These are phyloP conservation scores for Andrena camellia DNA, from an alignment of 2,888 invertebrate species.

Conservation along the genomic window DNA sequence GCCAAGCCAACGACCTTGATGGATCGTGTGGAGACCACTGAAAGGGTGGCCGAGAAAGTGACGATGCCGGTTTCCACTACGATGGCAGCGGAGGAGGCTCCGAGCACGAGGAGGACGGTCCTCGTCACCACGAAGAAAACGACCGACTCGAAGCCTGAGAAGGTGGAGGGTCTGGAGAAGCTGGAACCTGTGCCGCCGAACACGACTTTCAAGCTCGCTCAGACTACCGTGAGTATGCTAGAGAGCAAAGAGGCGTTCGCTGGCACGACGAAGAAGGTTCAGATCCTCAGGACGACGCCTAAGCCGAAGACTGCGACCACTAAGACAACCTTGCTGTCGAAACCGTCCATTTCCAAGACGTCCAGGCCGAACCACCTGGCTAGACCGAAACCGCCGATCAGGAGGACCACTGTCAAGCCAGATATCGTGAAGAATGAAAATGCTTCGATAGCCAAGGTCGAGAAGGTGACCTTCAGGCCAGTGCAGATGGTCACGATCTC, in stretches of 20 bases:
- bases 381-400: conserved; percentile 55
- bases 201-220: conserved; percentile 48
- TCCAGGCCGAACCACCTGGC: conserved; percentile 43
- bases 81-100: conserved; percentile 77
- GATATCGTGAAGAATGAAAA: conserved; percentile 66
- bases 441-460: conserved; percentile 77
- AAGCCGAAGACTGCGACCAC: conserved; percentile 56
- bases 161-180: conserved; percentile 30
- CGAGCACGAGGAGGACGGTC: conserved; percentile 69
- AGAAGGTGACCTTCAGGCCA: conserved; percentile 83
- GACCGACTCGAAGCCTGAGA: conserved; percentile 36
- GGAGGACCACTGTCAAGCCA: conserved; percentile 61
- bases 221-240: conserved; percentile 18
- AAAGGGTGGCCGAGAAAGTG: conserved; percentile 82
- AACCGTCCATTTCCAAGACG: conserved; percentile 32
- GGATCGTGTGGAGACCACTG: conserved; percentile 81
- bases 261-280: conserved; percentile 55
- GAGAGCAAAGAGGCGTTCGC: conserved; percentile 34
- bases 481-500: conserved; percentile 73
- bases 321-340: conserved; percentile 47
- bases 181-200: conserved; percentile 19
- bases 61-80: conserved; percentile 85
- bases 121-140: conserved; percentile 55
- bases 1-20: conserved; percentile 65
- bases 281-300: conserved; percentile 50